Conservation (phyloP, 2,797 vertebrate genomes). For the Muraenolepis orangiensis region DNA sequence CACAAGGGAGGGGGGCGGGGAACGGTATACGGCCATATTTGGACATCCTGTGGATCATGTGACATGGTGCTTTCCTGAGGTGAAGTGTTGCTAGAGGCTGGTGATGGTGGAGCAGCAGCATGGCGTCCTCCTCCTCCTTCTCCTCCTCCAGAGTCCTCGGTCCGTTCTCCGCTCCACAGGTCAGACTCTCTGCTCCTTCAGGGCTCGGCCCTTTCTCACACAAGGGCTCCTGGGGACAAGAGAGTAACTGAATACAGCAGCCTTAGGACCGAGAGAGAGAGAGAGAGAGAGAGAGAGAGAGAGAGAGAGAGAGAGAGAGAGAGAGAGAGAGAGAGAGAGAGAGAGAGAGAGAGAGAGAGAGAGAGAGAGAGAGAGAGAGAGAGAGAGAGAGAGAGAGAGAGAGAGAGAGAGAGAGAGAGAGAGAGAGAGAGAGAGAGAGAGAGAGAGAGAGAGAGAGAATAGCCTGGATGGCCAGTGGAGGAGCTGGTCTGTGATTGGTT, state of each 20-base stretch:
- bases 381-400: slow-evolving; percentile 35
- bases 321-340: neutral
- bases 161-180: slow-evolving; percentile 60
- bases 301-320: neutral
- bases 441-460: slow-evolving; percentile 33
- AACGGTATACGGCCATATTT: neutral
- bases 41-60: slow-evolving; percentile 39
- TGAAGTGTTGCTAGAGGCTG: slow-evolving; percentile 30
- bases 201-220: slow-evolving; percentile 44
- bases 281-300: too few species aligned
- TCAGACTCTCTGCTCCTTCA: slow-evolving; percentile 47
- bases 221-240: slow-evolving; percentile 55
- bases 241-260: slow-evolving; percentile 60
- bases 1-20: too few species aligned
- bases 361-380: slow-evolving; percentile 18
- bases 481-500: too few species aligned
- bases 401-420: slow-evolving; percentile 1
- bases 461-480: too few species aligned
- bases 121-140: slow-evolving; percentile 45
- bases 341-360: neutral
- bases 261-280: slow-evolving; percentile 46
- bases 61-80: slow-evolving; percentile 32
- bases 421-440: slow-evolving; percentile 9
- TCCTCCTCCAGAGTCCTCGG: slow-evolving; percentile 57
- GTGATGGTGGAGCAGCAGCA: slow-evolving; percentile 58